Evolutionary conservation across 1,140 invertebrate genomes (phyloP).

Genomic region (Zaprionus taronus): DNA sequence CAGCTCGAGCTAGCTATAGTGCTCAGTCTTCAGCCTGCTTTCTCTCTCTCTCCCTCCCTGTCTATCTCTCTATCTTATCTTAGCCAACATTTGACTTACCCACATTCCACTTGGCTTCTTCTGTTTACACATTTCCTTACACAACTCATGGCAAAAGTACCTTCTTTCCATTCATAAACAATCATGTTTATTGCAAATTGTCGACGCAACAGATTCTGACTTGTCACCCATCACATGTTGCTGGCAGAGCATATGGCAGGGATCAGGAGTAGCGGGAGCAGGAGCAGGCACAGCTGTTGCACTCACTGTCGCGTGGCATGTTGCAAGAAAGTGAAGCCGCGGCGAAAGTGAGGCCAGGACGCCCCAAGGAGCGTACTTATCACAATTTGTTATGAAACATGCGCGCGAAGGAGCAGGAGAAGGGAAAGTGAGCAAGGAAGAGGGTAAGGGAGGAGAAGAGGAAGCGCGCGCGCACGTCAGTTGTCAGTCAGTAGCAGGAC

Average conservation of each 20-base stretch:
- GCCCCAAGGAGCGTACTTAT: slow-evolving; percentile 75
- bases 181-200: slow-evolving; percentile 76
- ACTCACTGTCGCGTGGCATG: slow-evolving; percentile 45
- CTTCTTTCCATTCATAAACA: slow-evolving; percentile 61
- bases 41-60: background rate
- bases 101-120: background rate
- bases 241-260: slow-evolving; percentile 53
- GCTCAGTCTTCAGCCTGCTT: background rate
- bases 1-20: too few species aligned
- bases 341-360: slow-evolving; percentile 63
- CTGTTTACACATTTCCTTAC: background rate
- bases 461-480: slow-evolving; percentile 40
- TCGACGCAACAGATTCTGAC: slow-evolving; percentile 46
- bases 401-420: slow-evolving; percentile 18
- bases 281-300: slow-evolving; percentile 55
- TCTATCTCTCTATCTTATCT: background rate
- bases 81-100: slow-evolving; percentile 10
- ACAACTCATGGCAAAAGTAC: background rate
- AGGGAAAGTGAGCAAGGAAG: slow-evolving; percentile 9
- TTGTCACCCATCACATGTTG: slow-evolving; percentile 70
- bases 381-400: slow-evolving; percentile 56
- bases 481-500: slow-evolving; percentile 66
- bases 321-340: slow-evolving; percentile 52
- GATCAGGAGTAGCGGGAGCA: slow-evolving; percentile 14
- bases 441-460: background rate